A percentile compares a stretch with the other conserved stretches of the same genome.
Evolutionary conservation across 1,140 invertebrate species (phyloP).

Genomic region (Sminthurides bifidus): DNA sequence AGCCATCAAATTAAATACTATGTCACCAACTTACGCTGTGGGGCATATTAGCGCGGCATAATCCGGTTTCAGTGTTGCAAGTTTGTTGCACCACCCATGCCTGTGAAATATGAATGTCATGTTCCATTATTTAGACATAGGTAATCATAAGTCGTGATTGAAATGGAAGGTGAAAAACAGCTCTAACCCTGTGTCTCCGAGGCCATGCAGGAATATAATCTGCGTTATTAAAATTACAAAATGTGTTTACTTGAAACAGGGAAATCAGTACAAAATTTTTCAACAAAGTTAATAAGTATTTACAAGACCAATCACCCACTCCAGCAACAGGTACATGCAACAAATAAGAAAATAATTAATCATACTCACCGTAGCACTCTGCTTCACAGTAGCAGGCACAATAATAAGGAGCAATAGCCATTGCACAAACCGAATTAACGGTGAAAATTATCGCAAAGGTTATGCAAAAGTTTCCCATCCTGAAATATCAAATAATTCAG

Average conservation of each 20-base stretch:
- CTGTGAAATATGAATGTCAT: constrained; percentile 40
- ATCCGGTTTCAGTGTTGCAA: constrained; percentile 62
- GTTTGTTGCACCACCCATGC: constrained; percentile 81
- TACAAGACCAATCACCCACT: too few species aligned
- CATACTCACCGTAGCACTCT: constrained; percentile 25
- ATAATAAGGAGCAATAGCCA: not conserved
- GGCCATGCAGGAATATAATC: constrained; percentile 48
- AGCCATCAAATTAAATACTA: constrained; percentile 4
- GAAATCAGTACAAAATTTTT: not conserved
- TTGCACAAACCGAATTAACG: not conserved
- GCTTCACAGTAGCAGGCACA: constrained; percentile 11
- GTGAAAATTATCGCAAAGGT: too few species aligned
- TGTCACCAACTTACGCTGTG: constrained; percentile 57
- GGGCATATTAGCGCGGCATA: constrained; percentile 90
- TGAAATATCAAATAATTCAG: too few species aligned
- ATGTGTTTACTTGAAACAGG: not conserved
- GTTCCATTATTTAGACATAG: not conserved
- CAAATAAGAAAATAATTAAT: not conserved
- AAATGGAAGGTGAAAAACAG: not conserved
- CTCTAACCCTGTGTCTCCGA: constrained; percentile 47
- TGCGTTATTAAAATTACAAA: constrained; percentile 28
- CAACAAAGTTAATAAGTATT: not conserved
- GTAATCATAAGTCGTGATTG: not conserved
- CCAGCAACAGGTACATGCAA: not conserved
- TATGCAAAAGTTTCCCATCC: too few species aligned